Percentiles rank a stretch among this genome's conserved stretches.
These are phyloP conservation scores for Pissodes strobi DNA, from an alignment of 1,140 invertebrate genomes.

Conservation along the genomic window DNA sequence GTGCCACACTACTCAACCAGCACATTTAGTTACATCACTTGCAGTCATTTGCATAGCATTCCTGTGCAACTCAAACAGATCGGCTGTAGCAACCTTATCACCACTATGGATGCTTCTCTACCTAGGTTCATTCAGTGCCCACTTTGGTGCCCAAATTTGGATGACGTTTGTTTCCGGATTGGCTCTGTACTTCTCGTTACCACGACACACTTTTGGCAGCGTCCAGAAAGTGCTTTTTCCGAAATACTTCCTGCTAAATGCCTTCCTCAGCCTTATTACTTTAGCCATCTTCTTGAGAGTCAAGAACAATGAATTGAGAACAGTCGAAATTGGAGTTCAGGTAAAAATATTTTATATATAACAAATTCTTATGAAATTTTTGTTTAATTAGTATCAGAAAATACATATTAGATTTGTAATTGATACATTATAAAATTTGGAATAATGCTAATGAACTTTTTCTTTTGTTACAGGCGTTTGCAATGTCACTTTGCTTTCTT, in stretches of 20 bases:
- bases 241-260: constrained; percentile 79
- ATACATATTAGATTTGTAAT: no score
- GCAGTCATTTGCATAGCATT: constrained; percentile 67
- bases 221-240: constrained; percentile 86
- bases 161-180: constrained; percentile 87
- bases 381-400: neutral
- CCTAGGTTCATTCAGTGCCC: constrained; percentile 72
- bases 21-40: constrained; percentile 70
- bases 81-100: constrained; percentile 54
- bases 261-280: constrained; percentile 72
- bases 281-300: constrained; percentile 59
- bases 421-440: no score
- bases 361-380: no score
- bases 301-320: constrained; percentile 40
- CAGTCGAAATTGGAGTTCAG: constrained; percentile 44
- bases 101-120: constrained; percentile 65
- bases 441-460: no score
- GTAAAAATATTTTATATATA: constrained; percentile 41
- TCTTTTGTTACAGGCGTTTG: constrained; percentile 63
- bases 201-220: constrained; percentile 79
- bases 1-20: constrained; percentile 72
- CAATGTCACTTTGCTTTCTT: constrained; percentile 70
- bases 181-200: constrained; percentile 79
- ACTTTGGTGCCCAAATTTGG: constrained; percentile 84
- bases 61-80: constrained; percentile 59